phyloP scores from a whole-genome alignment of 2,888 invertebrate species.

The Pterostichus madidus region DNA sequence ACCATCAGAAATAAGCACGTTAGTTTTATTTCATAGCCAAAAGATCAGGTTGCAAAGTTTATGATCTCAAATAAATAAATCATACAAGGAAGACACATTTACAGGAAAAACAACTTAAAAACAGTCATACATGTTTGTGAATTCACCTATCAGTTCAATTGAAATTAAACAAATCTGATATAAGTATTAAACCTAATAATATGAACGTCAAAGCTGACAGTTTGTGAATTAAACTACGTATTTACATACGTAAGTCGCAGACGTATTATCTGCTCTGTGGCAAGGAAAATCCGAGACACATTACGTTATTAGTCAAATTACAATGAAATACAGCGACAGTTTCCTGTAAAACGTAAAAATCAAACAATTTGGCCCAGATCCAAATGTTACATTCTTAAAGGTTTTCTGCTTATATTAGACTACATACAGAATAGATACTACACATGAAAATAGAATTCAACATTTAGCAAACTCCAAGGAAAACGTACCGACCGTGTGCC shows the following conservation, averaged over 20 bases:
- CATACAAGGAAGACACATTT: neutral
- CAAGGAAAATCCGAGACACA: constrained; percentile 30
- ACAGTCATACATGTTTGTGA: neutral
- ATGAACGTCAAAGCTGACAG: constrained; percentile 28
- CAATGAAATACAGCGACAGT: constrained; percentile 51
- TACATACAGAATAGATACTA: constrained; percentile 50
- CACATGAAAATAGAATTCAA: constrained; percentile 51
- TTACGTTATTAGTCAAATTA: constrained; percentile 51
- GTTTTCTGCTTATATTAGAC: constrained; percentile 48
- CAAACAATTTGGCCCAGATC: constrained; percentile 18
- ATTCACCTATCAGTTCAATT: neutral
- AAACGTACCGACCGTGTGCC: neutral
- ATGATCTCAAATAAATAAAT: neutral
- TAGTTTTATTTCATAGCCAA: too few relatives aligned
- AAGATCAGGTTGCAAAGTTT: too few relatives aligned
- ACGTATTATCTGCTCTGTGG: constrained; percentile 25
- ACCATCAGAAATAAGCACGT: too few relatives aligned
- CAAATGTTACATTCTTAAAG: constrained; percentile 53
- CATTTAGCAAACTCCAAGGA: constrained; percentile 44
- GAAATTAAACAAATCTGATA: too few relatives aligned
- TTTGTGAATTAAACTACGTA: constrained; percentile 18
- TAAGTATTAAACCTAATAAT: too few relatives aligned
- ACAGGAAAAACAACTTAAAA: neutral
- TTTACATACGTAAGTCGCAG: constrained; percentile 13
- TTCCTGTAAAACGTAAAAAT: constrained; percentile 53